These are phyloP conservation scores for Drosophila chauvacae DNA, from an alignment of 1,140 invertebrate species.

Conservation along the genomic window DNA sequence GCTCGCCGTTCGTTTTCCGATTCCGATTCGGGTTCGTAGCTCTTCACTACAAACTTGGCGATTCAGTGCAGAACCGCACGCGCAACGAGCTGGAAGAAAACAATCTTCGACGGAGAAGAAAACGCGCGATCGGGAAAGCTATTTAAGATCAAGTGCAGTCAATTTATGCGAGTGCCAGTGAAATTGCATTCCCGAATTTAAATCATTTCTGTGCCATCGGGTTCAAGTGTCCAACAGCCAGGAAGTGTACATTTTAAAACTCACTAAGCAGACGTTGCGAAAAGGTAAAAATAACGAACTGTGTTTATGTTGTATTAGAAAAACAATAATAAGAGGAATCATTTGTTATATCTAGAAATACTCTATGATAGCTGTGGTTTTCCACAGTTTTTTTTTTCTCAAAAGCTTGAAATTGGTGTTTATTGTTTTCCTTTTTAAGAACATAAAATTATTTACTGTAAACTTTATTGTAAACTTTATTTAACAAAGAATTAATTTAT, in stretches of 20 bases:
- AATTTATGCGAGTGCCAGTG: constrained; percentile 48
- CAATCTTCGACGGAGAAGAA: constrained; percentile 10
- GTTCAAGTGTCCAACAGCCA: constrained; percentile 23
- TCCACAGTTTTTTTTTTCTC: no score
- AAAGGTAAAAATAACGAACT: constrained; percentile 27
- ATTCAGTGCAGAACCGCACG: constrained; percentile 64
- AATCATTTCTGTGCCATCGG: constrained; percentile 17
- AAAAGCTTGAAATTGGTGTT: not conserved
- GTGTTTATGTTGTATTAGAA: not conserved
- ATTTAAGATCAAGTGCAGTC: constrained; percentile 33
- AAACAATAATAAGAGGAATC: no score
- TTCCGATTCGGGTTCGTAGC: constrained; percentile 2
- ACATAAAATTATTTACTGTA: not conserved
- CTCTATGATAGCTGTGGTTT: not conserved
- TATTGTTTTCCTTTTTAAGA: not conserved
- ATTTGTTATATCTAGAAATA: not conserved
- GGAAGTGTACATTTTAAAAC: constrained; percentile 6
- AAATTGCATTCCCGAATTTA: constrained; percentile 29
- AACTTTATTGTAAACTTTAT: not conserved
- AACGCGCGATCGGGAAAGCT: constrained; percentile 21
- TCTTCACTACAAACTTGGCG: constrained; percentile 19
- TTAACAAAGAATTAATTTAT: no score
- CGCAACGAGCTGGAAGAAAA: constrained; percentile 63
- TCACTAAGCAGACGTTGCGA: constrained; percentile 1
- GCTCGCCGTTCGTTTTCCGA: constrained; percentile 1